Conservation (phyloP, 2,797 vertebrate species). For the Cirrhinus molitorella region DNA sequence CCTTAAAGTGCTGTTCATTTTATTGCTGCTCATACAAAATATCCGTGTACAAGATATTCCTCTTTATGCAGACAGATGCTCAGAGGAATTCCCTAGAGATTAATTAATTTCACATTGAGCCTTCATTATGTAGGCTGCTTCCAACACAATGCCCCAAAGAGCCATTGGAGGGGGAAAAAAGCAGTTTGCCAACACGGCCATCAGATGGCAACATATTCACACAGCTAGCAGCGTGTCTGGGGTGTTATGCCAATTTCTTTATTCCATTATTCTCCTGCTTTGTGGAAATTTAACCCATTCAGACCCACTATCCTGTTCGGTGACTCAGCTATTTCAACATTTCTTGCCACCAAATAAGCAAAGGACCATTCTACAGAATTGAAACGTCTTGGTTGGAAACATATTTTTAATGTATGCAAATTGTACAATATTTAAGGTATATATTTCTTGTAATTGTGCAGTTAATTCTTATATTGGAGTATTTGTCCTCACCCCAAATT, state of each 20-base stretch:
- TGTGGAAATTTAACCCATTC: neutral
- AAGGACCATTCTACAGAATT: no score
- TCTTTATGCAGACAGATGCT: constrained; percentile 32
- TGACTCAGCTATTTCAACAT: neutral
- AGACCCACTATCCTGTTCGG: neutral
- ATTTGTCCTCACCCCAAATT: no score
- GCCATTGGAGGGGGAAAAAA: neutral
- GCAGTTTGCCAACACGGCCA: constrained; percentile 22
- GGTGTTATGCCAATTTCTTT: neutral
- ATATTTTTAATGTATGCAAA: no score
- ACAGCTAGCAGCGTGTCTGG: neutral
- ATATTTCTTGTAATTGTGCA: no score
- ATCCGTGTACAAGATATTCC: neutral
- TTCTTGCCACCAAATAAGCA: no score
- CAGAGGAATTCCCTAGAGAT: constrained; percentile 55
- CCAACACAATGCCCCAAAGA: neutral
- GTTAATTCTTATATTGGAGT: no score
- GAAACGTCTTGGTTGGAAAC: no score
- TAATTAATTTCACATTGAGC: constrained; percentile 33
- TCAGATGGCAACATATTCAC: constrained; percentile 29
- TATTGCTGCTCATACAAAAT: neutral
- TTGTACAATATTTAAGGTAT: no score
- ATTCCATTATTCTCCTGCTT: neutral
- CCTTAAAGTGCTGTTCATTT: neutral
- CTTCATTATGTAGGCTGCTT: constrained; percentile 8